Percentiles rank a stretch among this genome's conserved stretches.
Evolutionary conservation across 2,888 invertebrate species (phyloP).

Genomic region (Cylindroiulus punctatus): DNA sequence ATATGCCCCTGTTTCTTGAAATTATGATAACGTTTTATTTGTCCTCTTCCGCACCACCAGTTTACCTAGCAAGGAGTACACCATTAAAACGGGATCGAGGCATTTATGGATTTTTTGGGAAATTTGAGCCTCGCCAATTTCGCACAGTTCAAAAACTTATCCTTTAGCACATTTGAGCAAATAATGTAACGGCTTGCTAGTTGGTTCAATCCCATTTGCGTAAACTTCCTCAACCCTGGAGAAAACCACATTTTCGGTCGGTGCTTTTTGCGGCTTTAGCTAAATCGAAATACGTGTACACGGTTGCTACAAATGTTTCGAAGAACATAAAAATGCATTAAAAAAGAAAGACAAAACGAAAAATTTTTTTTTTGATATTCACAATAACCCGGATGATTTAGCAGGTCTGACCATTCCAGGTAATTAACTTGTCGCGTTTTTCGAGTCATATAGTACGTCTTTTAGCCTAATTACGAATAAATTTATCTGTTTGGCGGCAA

Average conservation of each 20-base stretch:
- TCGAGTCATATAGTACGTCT: too few species aligned
- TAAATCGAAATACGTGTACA: neutral
- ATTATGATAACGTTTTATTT: constrained; percentile 20
- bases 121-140: constrained; percentile 27
- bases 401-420: too few species aligned
- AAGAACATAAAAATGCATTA: neutral
- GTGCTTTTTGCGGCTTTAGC: neutral
- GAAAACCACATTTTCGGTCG: neutral
- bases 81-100: constrained; percentile 7
- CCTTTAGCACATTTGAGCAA: constrained; percentile 27
- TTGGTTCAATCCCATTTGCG: neutral
- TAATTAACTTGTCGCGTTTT: too few species aligned
- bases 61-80: neutral
- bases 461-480: too few species aligned
- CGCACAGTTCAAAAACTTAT: neutral
- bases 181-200: constrained; percentile 12
- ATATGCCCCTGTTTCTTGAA: neutral
- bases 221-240: neutral
- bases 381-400: neutral
- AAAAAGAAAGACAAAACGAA: neutral
- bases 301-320: neutral
- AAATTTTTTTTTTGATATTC: neutral
- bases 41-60: constrained; percentile 27
- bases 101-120: constrained; percentile 19
- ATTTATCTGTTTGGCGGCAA: too few species aligned